These are phyloP conservation scores for Eristalis pertinax DNA, from an alignment of 2,888 invertebrate genomes.

Conservation along the genomic window DNA sequence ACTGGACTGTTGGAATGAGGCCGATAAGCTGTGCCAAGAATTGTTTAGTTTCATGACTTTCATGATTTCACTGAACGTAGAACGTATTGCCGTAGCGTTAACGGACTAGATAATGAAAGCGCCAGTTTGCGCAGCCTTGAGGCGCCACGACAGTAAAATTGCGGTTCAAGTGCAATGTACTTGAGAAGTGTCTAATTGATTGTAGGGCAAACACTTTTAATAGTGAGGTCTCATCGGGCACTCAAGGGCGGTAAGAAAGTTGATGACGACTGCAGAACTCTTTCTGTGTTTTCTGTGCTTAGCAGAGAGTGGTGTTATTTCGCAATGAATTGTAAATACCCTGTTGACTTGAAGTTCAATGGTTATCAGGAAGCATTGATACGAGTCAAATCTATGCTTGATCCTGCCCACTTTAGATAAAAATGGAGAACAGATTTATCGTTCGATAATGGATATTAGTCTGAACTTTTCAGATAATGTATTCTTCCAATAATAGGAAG, in stretches of 20 bases:
- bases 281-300: background rate
- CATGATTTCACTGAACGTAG: background rate
- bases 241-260: background rate
- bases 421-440: no score
- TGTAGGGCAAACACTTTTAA: background rate
- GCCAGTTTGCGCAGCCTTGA: constrained; percentile 38
- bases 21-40: background rate
- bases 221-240: background rate
- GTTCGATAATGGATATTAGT: no score
- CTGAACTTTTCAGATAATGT: no score
- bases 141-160: constrained; percentile 41
- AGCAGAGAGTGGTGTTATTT: background rate
- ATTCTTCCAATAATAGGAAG: no score
- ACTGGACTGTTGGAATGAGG: background rate
- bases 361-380: no score
- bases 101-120: constrained; percentile 14
- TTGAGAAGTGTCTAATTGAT: constrained; percentile 5
- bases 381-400: no score
- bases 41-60: background rate
- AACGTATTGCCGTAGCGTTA: no score
- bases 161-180: constrained; percentile 48
- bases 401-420: no score
- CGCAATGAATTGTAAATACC: background rate
- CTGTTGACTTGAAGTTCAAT: no score
- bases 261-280: background rate